Evolutionary conservation across 2,888 invertebrate species (phyloP).

Genomic region (Nemoura dubitans): DNA sequence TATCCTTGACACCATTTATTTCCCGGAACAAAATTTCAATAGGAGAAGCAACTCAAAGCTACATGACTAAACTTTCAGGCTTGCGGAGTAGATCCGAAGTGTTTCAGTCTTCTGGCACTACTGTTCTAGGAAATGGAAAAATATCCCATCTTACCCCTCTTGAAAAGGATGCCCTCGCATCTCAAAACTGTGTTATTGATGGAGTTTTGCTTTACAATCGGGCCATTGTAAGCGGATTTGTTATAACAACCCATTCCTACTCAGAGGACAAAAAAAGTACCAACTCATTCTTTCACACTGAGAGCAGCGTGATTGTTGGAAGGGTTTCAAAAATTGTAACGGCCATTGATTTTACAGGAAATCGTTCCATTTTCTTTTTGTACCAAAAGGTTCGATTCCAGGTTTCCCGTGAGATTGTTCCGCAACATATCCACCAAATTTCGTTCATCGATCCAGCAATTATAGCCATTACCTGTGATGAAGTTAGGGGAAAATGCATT

Average conservation of each 20-base stretch:
- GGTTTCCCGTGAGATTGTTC: not conserved
- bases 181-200: conserved; percentile 15
- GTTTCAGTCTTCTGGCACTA: not conserved
- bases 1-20: not conserved
- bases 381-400: not conserved
- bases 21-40: not conserved
- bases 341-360: not conserved
- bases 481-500: not conserved
- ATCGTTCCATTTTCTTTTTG: not conserved
- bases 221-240: not conserved
- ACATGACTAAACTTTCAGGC: not conserved
- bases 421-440: not conserved
- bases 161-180: not conserved
- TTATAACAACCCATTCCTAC: no score
- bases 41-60: not conserved
- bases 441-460: not conserved
- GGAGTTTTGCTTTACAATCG: conserved; percentile 20
- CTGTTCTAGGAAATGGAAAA: not conserved
- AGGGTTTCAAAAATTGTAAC: not conserved
- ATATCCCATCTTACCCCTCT: not conserved
- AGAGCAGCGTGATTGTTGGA: not conserved
- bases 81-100: not conserved
- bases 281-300: not conserved
- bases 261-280: not conserved
- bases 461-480: not conserved